Base-by-base conservation (phyloP, 2,797 vertebrate genomes). In the Sebastes goodei region DNA sequence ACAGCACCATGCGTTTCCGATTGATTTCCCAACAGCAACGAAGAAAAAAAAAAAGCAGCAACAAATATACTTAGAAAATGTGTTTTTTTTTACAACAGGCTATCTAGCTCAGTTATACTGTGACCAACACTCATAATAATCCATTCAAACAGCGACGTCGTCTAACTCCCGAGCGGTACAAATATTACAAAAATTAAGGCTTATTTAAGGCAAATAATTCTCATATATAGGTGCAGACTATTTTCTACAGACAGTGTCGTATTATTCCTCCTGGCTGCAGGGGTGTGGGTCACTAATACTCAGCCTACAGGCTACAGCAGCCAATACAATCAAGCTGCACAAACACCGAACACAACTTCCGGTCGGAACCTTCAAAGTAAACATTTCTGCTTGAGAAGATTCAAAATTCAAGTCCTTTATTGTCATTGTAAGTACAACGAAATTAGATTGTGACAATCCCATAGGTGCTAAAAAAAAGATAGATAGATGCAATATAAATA, bases 271-370 rank as follows among this genome's bases (percentile, higher is more conserved):
- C 70, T 12, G 27, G 25, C 71, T 65, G 60, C 27, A 72, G 25
- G 17, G 72, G 29, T 23, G 63, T 49, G 46, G 60, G 63, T 78
- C 73, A 62, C 20, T 65, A 80, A 76, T 77, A 82, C 74, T 86
- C 87, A 86, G 82, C 86, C 87, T 25, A 83, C 90, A 69, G 80
- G 29, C 59, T 67, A 42, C 79, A 71, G 57, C 65, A 46, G 42
- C 64, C 42, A 29, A 32, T n/a, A 2, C 11, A 3, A 23, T 60
- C 30, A 70, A 81, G 74, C 7, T 10, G 2, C 0, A 7, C 2
- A 6, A 20, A 21, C 12, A 25, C 8, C 11, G 3, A 14, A 3
- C 1, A 2, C 11, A 7, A 27, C 46, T 33, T 90, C 88, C 90
- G 77, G 61, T 78, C 0, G 0, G 0, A 4, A 2, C 9, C 59